phyloP scores from a whole-genome alignment of 2,113 vertebrate species.

The Isichthys henryi region DNA sequence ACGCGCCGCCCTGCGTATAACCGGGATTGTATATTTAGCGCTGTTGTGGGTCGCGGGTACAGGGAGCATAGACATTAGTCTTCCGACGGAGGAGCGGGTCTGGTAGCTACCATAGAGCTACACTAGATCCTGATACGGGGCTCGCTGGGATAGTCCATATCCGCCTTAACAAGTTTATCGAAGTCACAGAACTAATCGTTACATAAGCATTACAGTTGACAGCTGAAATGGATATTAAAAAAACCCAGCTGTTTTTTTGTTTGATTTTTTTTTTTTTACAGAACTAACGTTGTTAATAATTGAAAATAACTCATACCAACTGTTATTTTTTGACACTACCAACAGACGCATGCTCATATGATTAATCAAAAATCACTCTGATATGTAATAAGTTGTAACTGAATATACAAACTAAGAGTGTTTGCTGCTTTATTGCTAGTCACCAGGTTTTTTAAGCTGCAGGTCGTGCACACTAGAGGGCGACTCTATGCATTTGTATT shows the following conservation, averaged over 20 bases:
- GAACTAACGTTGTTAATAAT: not conserved
- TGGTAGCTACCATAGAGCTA: slow-evolving; percentile 19
- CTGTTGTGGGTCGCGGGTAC: not conserved
- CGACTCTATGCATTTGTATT: not conserved
- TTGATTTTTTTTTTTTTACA: not conserved
- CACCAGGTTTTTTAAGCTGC: not conserved
- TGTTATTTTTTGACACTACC: not conserved
- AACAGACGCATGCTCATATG: not conserved
- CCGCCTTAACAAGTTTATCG: slow-evolving; percentile 4
- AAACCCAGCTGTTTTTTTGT: not conserved
- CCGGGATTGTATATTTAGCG: not conserved
- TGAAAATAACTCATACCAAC: not conserved
- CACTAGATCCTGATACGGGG: not conserved
- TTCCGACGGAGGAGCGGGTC: not conserved
- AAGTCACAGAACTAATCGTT: not conserved
- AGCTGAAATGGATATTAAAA: not conserved
- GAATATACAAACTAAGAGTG: not conserved
- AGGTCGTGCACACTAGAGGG: not conserved
- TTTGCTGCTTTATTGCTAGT: not conserved
- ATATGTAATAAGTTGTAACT: not conserved
- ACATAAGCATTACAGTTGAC: not conserved
- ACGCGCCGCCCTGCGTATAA: not conserved
- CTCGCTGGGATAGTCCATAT: slow-evolving; percentile 12
- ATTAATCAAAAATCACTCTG: not conserved
- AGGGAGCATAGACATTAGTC: slow-evolving; percentile 14